Evolutionary conservation across 2,797 vertebrate genomes (phyloP).

Genomic region (Enteromius thamalakanensis): DNA sequence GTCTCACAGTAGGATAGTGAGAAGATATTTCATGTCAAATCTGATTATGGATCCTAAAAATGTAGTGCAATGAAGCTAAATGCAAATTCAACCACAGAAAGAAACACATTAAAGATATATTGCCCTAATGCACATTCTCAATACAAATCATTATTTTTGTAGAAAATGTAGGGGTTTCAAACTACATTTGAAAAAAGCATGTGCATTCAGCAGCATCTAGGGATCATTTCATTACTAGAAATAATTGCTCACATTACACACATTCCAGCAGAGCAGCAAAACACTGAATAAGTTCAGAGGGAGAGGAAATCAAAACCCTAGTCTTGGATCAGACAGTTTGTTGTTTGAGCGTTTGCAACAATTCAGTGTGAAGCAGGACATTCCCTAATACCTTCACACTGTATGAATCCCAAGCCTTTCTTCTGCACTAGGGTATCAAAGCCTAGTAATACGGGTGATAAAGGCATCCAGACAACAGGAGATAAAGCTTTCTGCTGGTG

Average conservation of each 20-base stretch:
- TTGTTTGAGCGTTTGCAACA: constrained; percentile 25
- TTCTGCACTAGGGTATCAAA: neutral
- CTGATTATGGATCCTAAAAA: neutral
- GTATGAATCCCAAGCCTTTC: neutral
- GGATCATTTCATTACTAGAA: neutral
- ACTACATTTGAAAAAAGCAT: neutral
- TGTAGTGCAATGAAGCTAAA: neutral
- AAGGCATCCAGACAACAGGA: neutral
- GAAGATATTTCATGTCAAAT: neutral
- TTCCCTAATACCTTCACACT: neutral
- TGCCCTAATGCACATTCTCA: neutral
- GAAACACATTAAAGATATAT: neutral
- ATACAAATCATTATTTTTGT: neutral
- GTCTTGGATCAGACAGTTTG: constrained; percentile 9
- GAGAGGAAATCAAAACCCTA: neutral
- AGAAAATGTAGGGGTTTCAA: neutral
- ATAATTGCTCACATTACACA: constrained; percentile 14
- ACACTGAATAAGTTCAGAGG: neutral
- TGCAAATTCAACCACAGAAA: neutral
- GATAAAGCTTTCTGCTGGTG: neutral
- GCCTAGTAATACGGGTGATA: neutral
- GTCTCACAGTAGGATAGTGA: neutral
- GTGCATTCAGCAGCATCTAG: neutral
- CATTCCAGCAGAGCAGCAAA: constrained; percentile 2
- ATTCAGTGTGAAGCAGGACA: constrained; percentile 11